Percentiles rank a stretch among this genome's conserved stretches.
Conservation (phyloP, 2,113 vertebrate genomes). For the Platysternon megacephalum region DNA sequence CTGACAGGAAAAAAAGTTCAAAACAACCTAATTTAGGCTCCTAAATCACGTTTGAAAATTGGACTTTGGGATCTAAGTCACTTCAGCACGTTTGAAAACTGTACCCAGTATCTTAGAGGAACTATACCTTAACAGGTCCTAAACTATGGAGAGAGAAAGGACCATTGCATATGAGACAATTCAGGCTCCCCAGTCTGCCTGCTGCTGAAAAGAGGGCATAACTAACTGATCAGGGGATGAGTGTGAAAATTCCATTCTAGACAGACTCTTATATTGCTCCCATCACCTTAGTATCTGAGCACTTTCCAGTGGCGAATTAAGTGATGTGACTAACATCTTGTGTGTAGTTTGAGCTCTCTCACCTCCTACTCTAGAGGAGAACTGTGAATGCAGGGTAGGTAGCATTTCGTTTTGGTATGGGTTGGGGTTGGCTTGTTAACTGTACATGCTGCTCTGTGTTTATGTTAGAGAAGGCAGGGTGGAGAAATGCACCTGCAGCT, state of each 20-base stretch:
- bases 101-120: neutral
- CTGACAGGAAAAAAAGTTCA: neutral
- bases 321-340: neutral
- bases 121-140: neutral
- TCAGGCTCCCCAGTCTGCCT: neutral
- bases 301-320: neutral
- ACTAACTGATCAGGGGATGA: constrained; percentile 54
- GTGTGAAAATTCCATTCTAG: neutral
- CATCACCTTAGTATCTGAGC: neutral
- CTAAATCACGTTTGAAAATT: neutral
- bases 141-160: neutral
- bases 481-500: neutral
- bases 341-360: fast-evolving
- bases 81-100: neutral
- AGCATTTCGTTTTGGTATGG: neutral
- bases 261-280: neutral
- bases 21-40: fast-evolving
- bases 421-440: neutral
- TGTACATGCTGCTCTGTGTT: neutral
- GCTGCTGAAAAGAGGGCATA: neutral
- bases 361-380: neutral
- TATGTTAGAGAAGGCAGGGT: neutral
- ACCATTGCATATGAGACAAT: fast-evolving
- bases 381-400: fast-evolving
- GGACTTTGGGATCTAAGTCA: neutral